A percentile compares a stretch with the other conserved stretches of the same genome.
Conservation (phyloP, 2,888 invertebrate genomes). For the Cerastis rubricosa region DNA sequence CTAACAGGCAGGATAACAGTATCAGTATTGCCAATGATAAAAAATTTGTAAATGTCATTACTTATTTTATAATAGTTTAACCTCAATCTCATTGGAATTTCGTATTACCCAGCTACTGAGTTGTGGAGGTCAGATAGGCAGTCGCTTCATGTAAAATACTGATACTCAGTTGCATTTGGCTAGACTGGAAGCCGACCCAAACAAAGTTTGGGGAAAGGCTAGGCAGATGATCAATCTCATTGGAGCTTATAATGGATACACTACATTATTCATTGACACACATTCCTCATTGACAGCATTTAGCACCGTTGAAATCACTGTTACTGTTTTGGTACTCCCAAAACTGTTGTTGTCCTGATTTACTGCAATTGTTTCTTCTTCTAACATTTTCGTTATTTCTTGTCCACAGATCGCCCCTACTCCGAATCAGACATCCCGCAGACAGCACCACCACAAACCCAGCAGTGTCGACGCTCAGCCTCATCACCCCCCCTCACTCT, state of each 20-base stretch:
- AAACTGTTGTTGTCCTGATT: neutral
- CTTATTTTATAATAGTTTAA: neutral
- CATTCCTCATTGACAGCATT: neutral
- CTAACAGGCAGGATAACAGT: too few relatives aligned
- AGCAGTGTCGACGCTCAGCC: constrained; percentile 82
- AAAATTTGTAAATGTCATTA: neutral
- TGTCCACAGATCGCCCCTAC: constrained; percentile 84
- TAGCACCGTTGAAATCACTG: too few relatives aligned
- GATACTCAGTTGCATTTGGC: too few relatives aligned
- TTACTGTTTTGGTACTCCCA: neutral
- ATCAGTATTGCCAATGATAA: neutral
- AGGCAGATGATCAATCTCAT: too few relatives aligned
- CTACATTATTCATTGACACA: neutral
- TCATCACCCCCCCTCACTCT: constrained; percentile 84
- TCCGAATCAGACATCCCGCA: constrained; percentile 85
- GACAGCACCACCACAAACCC: constrained; percentile 72
- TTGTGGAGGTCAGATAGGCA: too few relatives aligned
- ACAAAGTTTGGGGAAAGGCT: too few relatives aligned
- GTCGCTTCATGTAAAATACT: too few relatives aligned
- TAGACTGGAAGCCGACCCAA: too few relatives aligned
- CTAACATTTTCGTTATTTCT: neutral
- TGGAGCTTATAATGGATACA: too few relatives aligned
- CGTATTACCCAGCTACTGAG: too few relatives aligned
- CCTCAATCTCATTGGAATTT: too few relatives aligned
- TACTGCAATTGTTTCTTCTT: neutral